Percentiles rank a stretch among this genome's conserved stretches.
Conservation (phyloP, 2,113 vertebrate species). For the Bungarus multicinctus region DNA sequence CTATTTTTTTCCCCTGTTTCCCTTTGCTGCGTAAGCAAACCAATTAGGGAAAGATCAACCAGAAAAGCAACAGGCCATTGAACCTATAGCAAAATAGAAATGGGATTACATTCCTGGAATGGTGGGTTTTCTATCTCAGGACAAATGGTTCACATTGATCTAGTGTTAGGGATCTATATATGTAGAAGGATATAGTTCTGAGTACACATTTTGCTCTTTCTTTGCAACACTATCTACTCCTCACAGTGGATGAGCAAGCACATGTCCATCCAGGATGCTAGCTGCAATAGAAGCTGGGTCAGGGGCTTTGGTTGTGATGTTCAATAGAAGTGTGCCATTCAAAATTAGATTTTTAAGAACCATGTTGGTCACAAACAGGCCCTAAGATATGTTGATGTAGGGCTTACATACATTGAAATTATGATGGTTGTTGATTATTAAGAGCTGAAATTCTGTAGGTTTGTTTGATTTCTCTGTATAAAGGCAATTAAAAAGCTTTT, state of each 20-base stretch:
- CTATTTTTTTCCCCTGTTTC: neutral
- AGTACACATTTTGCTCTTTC: neutral
- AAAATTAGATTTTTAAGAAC: neutral
- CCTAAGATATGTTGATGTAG: neutral
- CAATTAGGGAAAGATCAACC: neutral
- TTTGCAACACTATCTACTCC: neutral
- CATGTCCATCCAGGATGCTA: neutral
- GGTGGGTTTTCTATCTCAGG: neutral
- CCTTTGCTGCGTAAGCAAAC: neutral
- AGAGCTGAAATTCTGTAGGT: neutral
- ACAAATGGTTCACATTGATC: neutral
- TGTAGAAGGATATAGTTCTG: neutral
- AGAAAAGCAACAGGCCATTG: neutral
- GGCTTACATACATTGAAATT: neutral
- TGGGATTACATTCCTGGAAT: neutral
- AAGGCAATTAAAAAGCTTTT: neutral
- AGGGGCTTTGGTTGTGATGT: neutral
- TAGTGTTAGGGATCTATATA: neutral
- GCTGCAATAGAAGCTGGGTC: neutral
- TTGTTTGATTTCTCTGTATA: neutral
- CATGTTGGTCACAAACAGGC: neutral
- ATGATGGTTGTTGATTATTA: neutral
- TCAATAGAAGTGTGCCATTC: neutral
- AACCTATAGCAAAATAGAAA: neutral
- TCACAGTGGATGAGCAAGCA: neutral